Conservation (phyloP, 2,888 invertebrate genomes). For the Tolmerus cingulatus region DNA sequence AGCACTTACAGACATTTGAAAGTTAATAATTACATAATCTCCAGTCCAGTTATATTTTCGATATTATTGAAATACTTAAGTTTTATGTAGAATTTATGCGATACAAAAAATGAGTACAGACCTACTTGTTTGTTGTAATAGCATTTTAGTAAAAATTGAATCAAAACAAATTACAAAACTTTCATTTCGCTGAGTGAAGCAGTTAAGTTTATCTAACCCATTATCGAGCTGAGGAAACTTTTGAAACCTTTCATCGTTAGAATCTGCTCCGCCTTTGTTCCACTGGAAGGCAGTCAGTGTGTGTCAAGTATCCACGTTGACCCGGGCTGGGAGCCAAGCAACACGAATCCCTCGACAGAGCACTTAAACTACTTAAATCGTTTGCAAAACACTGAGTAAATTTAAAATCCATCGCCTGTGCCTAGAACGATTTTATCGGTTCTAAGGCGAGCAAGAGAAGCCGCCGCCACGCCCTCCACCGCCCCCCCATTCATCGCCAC, state of each 20-base stretch:
- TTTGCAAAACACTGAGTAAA: conserved; percentile 19
- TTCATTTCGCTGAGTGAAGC: not conserved
- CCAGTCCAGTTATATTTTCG: not conserved
- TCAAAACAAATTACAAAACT: not conserved
- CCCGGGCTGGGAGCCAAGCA: not conserved
- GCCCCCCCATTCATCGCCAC: not conserved
- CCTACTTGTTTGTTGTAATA: not conserved
- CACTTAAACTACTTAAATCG: conserved; percentile 29
- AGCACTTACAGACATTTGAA: too few relatives aligned
- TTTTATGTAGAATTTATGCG: not conserved
- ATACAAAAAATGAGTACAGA: not conserved
- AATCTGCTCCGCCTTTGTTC: not conserved
- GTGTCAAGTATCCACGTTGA: conserved; percentile 14
- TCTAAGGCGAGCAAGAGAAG: not conserved
- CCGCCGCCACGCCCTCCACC: not conserved
- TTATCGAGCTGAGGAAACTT: not conserved
- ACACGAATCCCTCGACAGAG: not conserved
- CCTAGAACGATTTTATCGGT: not conserved
- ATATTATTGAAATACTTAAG: not conserved
- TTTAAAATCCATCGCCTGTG: conserved; percentile 5
- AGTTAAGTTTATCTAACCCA: not conserved
- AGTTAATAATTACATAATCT: too few relatives aligned
- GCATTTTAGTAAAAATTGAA: not conserved
- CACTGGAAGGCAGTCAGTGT: not conserved
- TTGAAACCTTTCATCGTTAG: not conserved